These are phyloP conservation scores for Didymodactylos carnosus DNA, from an alignment of 2,888 invertebrate species.

Conservation along the genomic window DNA sequence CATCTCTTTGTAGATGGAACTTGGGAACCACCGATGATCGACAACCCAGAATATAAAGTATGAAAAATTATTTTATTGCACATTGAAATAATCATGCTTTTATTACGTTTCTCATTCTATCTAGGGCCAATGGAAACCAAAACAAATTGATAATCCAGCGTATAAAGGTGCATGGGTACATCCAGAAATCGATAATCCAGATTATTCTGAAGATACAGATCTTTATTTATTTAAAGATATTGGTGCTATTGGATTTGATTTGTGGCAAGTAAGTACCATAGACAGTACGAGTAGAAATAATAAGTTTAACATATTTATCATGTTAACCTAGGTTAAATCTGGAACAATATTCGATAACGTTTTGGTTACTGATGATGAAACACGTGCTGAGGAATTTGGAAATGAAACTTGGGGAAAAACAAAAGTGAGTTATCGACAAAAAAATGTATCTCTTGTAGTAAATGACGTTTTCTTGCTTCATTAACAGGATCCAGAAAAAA, in stretches of 20 bases:
- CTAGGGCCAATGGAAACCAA: constrained; percentile 93
- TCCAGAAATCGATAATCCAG: constrained; percentile 95
- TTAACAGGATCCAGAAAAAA: constrained; percentile 4
- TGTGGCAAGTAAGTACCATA: no score
- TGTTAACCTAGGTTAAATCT: no score
- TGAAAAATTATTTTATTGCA: no score
- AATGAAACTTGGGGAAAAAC: constrained; percentile 35
- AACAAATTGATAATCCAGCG: constrained; percentile 89
- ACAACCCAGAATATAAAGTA: constrained; percentile 97
- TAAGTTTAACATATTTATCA: no score
- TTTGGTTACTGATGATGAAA: constrained; percentile 68
- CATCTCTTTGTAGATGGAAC: no score
- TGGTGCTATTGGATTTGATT: constrained; percentile 73
- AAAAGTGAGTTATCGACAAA: no score
- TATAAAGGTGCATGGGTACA: constrained; percentile 90
- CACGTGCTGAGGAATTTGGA: constrained; percentile 48
- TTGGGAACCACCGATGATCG: constrained; percentile 98
- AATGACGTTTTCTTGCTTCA: no score
- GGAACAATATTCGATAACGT: constrained; percentile 97
- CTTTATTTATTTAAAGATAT: constrained; percentile 71
- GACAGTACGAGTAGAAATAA: no score
- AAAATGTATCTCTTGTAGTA: no score
- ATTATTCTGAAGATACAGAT: constrained; percentile 62
- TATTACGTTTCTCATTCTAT: no score
- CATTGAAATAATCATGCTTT: no score